Conservation (phyloP, 2,888 invertebrate genomes). For the Drosophila subquinaria region DNA sequence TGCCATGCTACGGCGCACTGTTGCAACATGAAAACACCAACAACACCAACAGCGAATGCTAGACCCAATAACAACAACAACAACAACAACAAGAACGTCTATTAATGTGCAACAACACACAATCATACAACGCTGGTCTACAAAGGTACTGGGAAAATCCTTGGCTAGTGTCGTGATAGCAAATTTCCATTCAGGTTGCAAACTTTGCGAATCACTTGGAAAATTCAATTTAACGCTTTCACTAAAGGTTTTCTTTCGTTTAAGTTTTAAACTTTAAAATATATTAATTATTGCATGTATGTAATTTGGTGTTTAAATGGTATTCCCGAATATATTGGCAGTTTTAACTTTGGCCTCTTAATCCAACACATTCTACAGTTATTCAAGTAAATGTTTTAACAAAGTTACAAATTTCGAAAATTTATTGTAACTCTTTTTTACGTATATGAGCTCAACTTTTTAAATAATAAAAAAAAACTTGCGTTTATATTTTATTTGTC, state of each 20-base stretch:
- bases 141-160: slow-evolving; percentile 69
- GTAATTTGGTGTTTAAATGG: background rate
- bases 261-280: background rate
- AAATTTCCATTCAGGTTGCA: slow-evolving; percentile 44
- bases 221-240: slow-evolving; percentile 19
- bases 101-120: slow-evolving; percentile 55
- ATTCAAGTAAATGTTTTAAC: no score
- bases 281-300: background rate
- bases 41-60: slow-evolving; percentile 31
- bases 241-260: background rate
- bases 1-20: slow-evolving; percentile 66
- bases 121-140: slow-evolving; percentile 23
- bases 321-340: background rate
- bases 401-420: no score
- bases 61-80: slow-evolving; percentile 39
- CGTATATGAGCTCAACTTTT: no score
- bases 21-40: slow-evolving; percentile 62
- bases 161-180: slow-evolving; percentile 81
- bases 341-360: background rate
- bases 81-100: slow-evolving; percentile 35
- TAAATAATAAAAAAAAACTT: no score
- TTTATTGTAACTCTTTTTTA: no score
- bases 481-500: no score
- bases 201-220: slow-evolving; percentile 21
- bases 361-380: background rate